Percentiles rank a stretch among this genome's conserved stretches.
Evolutionary conservation across 2,113 vertebrate species (phyloP).

Genomic region (Ornithorhynchus anatinus): DNA sequence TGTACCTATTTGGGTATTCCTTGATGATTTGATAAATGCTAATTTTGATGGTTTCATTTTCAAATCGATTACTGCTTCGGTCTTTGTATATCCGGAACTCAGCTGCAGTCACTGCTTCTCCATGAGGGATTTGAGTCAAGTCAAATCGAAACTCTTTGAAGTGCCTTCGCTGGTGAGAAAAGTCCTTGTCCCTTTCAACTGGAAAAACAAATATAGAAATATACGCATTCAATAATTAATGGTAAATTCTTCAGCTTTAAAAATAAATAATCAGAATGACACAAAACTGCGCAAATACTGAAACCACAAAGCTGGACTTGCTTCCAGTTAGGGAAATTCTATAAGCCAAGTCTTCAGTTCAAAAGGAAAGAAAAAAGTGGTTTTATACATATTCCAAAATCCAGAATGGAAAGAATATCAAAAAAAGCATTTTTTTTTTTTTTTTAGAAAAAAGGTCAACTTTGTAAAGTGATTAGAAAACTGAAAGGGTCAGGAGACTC

Average conservation of each 20-base stretch:
- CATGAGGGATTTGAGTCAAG: conserved; percentile 94
- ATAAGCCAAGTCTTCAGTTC: conserved; percentile 58
- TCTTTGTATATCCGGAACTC: conserved; percentile 98
- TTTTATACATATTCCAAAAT: conserved; percentile 68
- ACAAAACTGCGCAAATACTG: conserved; percentile 63
- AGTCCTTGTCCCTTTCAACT: conserved; percentile 98
- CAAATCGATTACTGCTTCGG: conserved; percentile 85
- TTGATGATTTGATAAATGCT: conserved; percentile 95
- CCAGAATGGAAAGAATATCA: conserved; percentile 56
- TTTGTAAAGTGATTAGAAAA: conserved; percentile 59
- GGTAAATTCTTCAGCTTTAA: conserved; percentile 43
- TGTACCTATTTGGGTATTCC: conserved; percentile 91
- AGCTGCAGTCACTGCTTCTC: conserved; percentile 94
- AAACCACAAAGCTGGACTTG: conserved; percentile 61
- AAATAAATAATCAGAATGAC: conserved; percentile 61
- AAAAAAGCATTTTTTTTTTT: too few species aligned
- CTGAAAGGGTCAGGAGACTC: conserved; percentile 45
- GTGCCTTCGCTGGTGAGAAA: conserved; percentile 95
- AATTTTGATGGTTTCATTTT: conserved; percentile 93
- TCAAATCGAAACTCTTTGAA: conserved; percentile 98
- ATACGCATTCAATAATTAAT: conserved; percentile 47
- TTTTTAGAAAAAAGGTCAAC: conserved; percentile 23
- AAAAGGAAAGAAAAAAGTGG: conserved; percentile 56
- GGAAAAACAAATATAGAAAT: conserved; percentile 48
- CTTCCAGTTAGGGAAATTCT: conserved; percentile 72